phyloP scores from a whole-genome alignment of 2,113 vertebrate species.

The Pedionomus torquatus region DNA sequence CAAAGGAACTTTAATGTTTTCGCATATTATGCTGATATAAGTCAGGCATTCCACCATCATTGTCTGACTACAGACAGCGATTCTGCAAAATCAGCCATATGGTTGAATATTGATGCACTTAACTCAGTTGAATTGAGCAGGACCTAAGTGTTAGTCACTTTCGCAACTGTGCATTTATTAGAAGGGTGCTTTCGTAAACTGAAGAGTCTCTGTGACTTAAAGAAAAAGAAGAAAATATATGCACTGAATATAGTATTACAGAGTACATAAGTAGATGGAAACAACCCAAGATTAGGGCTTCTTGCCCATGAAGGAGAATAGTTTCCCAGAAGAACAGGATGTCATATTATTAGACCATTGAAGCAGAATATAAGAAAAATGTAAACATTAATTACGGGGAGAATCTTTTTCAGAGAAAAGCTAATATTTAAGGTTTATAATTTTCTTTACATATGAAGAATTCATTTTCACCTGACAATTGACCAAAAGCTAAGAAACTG shows the following conservation, averaged over 20 bases:
- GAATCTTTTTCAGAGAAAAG: background rate
- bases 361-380: background rate
- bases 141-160: background rate
- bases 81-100: background rate
- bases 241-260: background rate
- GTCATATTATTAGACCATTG: background rate
- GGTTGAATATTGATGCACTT: background rate
- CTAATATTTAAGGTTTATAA: background rate
- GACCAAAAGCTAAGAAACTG: background rate
- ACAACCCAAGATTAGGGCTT: background rate
- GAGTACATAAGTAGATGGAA: too few relatives aligned
- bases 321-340: background rate
- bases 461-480: background rate
- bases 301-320: background rate
- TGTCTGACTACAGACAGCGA: background rate
- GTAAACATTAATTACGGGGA: background rate
- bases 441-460: background rate
- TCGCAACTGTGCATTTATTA: background rate
- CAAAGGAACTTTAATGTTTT: background rate
- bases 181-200: background rate
- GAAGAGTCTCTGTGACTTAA: background rate
- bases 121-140: background rate
- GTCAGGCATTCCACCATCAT: background rate
- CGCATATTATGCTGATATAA: background rate
- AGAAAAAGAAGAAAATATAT: background rate